Conservation (phyloP, 1,140 invertebrate species). For the Agrypnia vestita region DNA sequence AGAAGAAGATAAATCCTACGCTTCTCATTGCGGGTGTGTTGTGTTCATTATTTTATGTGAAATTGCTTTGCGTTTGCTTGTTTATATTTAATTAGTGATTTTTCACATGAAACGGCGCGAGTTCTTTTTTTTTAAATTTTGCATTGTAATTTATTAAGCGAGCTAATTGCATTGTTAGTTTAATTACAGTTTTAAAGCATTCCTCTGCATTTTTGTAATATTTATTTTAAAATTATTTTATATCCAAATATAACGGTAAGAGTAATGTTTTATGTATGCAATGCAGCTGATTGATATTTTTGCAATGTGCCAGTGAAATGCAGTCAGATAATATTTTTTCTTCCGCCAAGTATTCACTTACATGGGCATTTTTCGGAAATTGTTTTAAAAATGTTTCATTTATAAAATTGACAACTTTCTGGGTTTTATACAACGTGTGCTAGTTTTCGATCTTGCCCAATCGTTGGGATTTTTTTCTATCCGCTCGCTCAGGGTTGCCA, state of each 20-base stretch:
- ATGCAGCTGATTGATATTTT: background rate
- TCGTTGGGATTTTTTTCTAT: slow-evolving; percentile 16
- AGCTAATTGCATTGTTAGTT: background rate
- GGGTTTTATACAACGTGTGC: background rate
- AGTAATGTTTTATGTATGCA: no score
- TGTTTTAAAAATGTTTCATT: background rate
- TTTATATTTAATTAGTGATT: slow-evolving; percentile 22
- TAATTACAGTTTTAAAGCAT: background rate
- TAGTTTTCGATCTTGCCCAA: slow-evolving; percentile 11
- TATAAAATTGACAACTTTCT: no score
- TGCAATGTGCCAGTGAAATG: slow-evolving; percentile 23
- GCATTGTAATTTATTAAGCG: slow-evolving; percentile 9
- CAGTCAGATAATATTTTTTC: slow-evolving; percentile 29
- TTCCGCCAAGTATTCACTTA: no score
- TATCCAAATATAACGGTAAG: no score
- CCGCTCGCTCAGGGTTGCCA: no score
- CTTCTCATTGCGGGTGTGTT: background rate
- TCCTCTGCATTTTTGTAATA: no score
- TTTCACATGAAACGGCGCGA: background rate
- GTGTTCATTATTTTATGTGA: background rate
- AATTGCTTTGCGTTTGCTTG: slow-evolving; percentile 2
- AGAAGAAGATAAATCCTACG: no score
- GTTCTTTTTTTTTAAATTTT: slow-evolving; percentile 1
- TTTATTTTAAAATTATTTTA: no score
- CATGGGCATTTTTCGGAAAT: background rate